Evolutionary conservation across 2,113 vertebrate genomes (phyloP).

Genomic region (Microcebus lehilahytsara): DNA sequence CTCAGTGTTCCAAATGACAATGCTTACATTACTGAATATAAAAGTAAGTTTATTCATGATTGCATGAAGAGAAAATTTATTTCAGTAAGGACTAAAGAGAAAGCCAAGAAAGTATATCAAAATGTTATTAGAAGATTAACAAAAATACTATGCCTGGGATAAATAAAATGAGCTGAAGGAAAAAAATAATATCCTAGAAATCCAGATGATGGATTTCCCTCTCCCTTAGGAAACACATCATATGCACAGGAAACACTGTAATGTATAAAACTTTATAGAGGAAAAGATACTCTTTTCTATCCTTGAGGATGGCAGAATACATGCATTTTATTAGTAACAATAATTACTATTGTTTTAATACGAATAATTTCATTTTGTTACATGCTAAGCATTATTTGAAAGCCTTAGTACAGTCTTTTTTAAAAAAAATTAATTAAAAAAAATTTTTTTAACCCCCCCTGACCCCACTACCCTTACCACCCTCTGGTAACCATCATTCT

Average conservation of each 20-base stretch:
- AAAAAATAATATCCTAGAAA: conserved; percentile 1
- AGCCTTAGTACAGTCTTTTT: too few species aligned
- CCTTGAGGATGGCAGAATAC: background rate
- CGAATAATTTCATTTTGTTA: background rate
- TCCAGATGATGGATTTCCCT: background rate
- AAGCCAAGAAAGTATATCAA: background rate
- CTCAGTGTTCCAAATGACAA: background rate
- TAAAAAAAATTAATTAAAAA: too few species aligned
- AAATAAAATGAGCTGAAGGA: background rate
- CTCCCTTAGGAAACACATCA: background rate
- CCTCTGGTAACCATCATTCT: too few species aligned
- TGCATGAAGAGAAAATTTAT: background rate
- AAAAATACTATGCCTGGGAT: background rate
- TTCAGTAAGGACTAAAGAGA: background rate
- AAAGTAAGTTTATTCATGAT: background rate
- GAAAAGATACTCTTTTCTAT: background rate
- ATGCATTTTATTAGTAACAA: background rate
- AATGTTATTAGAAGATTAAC: background rate
- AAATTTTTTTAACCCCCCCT: too few species aligned
- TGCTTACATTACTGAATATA: background rate
- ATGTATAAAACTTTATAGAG: background rate
- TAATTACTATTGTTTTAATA: background rate
- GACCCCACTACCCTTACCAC: too few species aligned
- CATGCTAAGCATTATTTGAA: background rate
- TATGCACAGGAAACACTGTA: background rate